phyloP scores from a whole-genome alignment of 2,113 vertebrate species.

The Rhadina sibilatrix region DNA sequence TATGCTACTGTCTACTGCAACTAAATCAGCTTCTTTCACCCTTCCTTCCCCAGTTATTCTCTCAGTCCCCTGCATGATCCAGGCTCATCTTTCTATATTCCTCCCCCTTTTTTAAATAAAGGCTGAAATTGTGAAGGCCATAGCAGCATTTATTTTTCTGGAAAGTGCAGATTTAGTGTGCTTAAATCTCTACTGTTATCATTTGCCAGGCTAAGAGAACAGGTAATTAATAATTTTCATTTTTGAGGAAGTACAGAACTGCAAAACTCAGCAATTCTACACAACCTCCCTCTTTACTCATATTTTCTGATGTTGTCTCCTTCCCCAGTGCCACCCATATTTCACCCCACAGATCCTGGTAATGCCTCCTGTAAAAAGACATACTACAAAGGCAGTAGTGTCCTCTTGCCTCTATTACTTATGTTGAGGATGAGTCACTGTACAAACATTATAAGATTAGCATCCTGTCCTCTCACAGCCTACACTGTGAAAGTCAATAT shows the following conservation, averaged over 20 bases:
- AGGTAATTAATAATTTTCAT: neutral
- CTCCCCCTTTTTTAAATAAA: neutral
- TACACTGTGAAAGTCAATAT: conserved; percentile 33
- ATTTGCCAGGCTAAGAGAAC: neutral
- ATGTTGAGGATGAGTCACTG: conserved; percentile 27
- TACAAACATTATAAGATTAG: conserved; percentile 29
- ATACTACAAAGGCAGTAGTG: neutral
- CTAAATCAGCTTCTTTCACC: neutral
- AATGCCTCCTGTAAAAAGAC: neutral
- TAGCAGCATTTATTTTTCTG: neutral
- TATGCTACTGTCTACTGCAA: neutral
- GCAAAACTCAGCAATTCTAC: neutral
- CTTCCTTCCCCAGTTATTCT: neutral
- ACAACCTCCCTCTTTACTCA: neutral
- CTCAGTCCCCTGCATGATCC: neutral
- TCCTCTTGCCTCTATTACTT: neutral
- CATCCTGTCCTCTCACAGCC: neutral
- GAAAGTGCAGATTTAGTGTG: neutral
- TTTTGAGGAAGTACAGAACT: neutral
- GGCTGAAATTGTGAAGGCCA: neutral
- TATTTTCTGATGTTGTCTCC: neutral
- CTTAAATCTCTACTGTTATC: neutral
- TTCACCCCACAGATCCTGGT: neutral
- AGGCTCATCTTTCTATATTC: neutral
- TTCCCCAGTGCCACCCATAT: neutral